Evolutionary conservation across 2,888 invertebrate species (phyloP), one percentile per base, ranked within the genome.

Genomic region (Selenia dentaria): DNA sequence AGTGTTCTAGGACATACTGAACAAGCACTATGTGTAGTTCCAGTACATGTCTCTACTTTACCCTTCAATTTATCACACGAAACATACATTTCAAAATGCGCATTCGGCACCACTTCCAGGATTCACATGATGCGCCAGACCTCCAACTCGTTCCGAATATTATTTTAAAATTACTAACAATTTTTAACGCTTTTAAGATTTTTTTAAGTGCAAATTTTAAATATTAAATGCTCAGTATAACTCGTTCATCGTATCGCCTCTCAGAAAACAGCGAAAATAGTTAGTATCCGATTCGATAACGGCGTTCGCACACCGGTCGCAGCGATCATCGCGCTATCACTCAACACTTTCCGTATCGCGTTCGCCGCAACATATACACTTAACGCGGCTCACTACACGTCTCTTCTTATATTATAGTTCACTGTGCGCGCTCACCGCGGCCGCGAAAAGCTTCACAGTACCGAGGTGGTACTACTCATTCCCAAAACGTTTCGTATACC

Each of bases 181-280:
- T 63, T 70, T 65, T 59, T 61, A 59, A 60, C 50, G 54, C 55
- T 68, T 62, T 62, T 41, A 44, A 31, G 3, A 57, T 65, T 64
- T 63, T 57, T 61, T 58, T 44, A 62, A 61, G 71, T 73, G 75
- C 70, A 72, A 68, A 43, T 55, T 68, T 64, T 56, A 67, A 65
- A 63, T 62, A 69, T 70, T 79, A 79, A 81, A 81, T 78, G 76
- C 76, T 73, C 64, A 57, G 54, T 57, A 54, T 54, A 47, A 41
- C 58, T 58, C 62, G 54, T 56, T 54, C 45, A 61, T 61, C 59
- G 56, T 59, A 45, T 60, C 42, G 51, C 44, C 16, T 42, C 39
- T 29, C n/a, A n/a, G n/a, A n/a, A n/a, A 28, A 26, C 67, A 66
- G 67, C 68, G 58, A 69, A 65, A 62, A 55, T 59, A 56, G 36